These are phyloP conservation scores for Eugnorisma glareosa DNA, from an alignment of 2,888 invertebrate species.

Conservation along the genomic window DNA sequence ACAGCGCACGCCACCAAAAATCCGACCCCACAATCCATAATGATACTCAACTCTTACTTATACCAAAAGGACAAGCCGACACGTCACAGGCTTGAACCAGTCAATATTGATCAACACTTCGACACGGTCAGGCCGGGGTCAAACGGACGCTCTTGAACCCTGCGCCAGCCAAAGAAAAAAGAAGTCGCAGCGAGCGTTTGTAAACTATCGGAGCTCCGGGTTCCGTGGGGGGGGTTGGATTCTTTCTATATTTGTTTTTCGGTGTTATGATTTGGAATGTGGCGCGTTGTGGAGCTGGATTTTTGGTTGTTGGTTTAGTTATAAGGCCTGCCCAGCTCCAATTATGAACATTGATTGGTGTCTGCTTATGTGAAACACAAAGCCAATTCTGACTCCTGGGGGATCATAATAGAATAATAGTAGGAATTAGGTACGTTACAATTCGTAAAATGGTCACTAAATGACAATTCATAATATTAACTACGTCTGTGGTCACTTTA, in stretches of 20 bases:
- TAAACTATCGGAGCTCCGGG: constrained; percentile 52
- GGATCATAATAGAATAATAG: no score
- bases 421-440: no score
- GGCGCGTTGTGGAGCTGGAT: not conserved
- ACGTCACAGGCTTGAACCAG: constrained; percentile 58
- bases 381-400: not conserved
- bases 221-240: constrained; percentile 25
- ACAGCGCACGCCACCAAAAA: constrained; percentile 15
- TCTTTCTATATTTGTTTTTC: constrained; percentile 55
- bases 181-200: constrained; percentile 48
- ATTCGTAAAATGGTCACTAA: no score
- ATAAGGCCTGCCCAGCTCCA: not conserved
- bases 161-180: constrained; percentile 63
- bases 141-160: constrained; percentile 72
- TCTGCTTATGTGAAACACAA: not conserved
- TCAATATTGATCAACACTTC: constrained; percentile 65
- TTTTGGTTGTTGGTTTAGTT: not conserved
- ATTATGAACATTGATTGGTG: not conserved
- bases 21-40: constrained; percentile 24
- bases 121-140: constrained; percentile 68
- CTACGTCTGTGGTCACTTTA: no score
- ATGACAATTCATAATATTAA: no score
- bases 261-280: constrained; percentile 42
- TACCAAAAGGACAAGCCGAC: constrained; percentile 57
- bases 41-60: constrained; percentile 59